Evolutionary conservation across 2,797 vertebrate species (phyloP).

Genomic region (Lophius americanus): DNA sequence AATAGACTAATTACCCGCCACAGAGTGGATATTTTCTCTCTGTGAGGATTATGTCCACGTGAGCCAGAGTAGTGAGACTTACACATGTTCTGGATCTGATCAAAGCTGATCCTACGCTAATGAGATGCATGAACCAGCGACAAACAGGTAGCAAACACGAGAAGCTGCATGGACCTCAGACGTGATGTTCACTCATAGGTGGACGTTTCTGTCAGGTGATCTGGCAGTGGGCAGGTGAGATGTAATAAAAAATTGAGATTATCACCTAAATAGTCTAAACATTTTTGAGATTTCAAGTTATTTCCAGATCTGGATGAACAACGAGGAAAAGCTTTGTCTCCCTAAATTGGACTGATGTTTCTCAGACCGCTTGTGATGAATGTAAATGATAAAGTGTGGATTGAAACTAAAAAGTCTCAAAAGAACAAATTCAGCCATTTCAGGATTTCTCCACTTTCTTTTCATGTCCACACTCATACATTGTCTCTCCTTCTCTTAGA

Average conservation of each 20-base stretch:
- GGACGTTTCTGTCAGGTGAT: background rate
- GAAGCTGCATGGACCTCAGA: background rate
- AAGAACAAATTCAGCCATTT: background rate
- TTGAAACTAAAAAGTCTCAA: background rate
- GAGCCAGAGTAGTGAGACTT: constrained; percentile 49
- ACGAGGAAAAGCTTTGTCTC: too few species aligned
- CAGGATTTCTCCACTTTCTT: background rate
- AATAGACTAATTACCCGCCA: constrained; percentile 47
- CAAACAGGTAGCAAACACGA: background rate
- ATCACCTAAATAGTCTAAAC: background rate
- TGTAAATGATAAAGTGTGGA: background rate
- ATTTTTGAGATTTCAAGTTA: background rate
- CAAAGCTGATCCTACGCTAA: constrained; percentile 50
- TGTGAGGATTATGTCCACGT: constrained; percentile 58
- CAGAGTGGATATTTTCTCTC: constrained; percentile 44
- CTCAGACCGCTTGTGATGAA: background rate
- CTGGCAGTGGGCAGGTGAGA: background rate
- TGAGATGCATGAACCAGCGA: constrained; percentile 11
- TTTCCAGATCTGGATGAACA: too few species aligned
- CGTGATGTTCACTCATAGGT: background rate
- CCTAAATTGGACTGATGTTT: background rate
- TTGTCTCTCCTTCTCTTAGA: constrained; percentile 70
- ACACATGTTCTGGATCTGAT: constrained; percentile 48
- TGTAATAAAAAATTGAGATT: background rate
- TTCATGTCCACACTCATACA: background rate